Base-by-base conservation (phyloP, 2,888 invertebrate species). In the Apamea crenata region DNA sequence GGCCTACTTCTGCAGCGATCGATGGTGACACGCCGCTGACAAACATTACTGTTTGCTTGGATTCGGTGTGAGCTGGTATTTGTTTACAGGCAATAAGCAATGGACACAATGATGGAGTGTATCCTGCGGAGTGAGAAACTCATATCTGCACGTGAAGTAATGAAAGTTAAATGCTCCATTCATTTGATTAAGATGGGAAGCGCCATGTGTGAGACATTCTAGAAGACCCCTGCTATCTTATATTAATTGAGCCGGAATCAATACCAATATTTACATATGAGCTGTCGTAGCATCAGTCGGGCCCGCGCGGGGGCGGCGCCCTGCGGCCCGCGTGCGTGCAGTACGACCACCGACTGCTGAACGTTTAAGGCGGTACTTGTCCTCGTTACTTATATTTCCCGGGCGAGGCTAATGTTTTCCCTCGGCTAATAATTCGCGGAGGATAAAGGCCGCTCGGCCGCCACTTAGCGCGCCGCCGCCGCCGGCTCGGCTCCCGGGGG, bases 361-460 rank as follows among this genome's bases (percentile, higher is more conserved):
- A 79, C 84, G 83, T 65, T 82, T 83, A 53, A 81, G 83, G 88
- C 90, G 88, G 91, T 89, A 91, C 90, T 92, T 93, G 92, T 91
- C 91, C 91, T 91, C 87, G 90, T 91, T 90, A 88, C 81, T 79
- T 91, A 90, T 93, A 93, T 93, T 91, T 91, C 88, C 88, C 88
- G 88, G 89, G 90, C 81, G 88, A 82, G 87, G 90, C 92, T 93
- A 94, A 94, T 93, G 93, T 93, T 92, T 92, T 92, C 92, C 92
- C 92, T 90, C 89, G 91, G 91, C 92, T 93, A 92, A 94, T 95
- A 95, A 94, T 91, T 93, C 91, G 92, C 89, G 87, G 82, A 89
- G 92, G 93, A 92, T 92, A 91, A 92, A 91, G 92, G 91, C 88
- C 89, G 90, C 90, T 88, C 89, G 90, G 91, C 90, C 91, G 90